A percentile compares a stretch with the other conserved stretches of the same genome.
phyloP scores from a whole-genome alignment of 2,113 vertebrate genomes.

The Antechinus flavipes region DNA sequence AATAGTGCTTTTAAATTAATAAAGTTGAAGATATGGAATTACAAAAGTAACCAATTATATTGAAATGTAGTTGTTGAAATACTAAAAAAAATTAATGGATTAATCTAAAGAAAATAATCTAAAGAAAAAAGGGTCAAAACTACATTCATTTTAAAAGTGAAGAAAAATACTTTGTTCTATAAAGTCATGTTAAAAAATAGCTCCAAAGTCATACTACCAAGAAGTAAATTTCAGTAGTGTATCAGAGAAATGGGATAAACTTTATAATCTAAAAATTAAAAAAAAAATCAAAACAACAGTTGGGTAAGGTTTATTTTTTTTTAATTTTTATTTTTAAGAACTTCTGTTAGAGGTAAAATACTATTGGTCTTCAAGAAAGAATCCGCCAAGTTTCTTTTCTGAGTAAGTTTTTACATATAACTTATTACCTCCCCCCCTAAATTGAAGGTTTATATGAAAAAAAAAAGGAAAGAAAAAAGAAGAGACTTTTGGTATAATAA shows the following conservation, averaged over 20 bases:
- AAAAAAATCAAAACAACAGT: background rate
- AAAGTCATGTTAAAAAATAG: constrained; percentile 43
- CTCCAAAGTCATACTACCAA: constrained; percentile 54
- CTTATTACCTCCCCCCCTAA: constrained; percentile 57
- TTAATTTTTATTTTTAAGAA: constrained; percentile 47
- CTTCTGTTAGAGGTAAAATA: constrained; percentile 55
- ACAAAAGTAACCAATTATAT: background rate
- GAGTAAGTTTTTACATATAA: constrained; percentile 62
- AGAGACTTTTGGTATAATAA: constrained; percentile 49
- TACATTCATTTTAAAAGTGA: constrained; percentile 57
- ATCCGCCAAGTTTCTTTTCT: constrained; percentile 26
- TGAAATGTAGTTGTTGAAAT: background rate
- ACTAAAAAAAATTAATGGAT: background rate
- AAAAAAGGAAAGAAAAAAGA: constrained; percentile 58
- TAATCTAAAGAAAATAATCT: constrained; percentile 24
- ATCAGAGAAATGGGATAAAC: constrained; percentile 30
- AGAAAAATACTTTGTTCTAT: constrained; percentile 41
- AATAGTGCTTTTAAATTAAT: background rate
- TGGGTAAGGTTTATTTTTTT: background rate
- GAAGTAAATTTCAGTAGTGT: background rate
- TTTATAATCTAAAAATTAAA: constrained; percentile 8
- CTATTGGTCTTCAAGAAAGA: background rate
- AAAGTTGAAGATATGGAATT: background rate
- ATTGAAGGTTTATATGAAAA: constrained; percentile 66
- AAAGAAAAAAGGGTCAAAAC: constrained; percentile 43